A percentile compares a stretch with the other conserved stretches of the same genome.
phyloP scores from a whole-genome alignment of 1,140 invertebrate genomes.

The Sycobia sp. region DNA sequence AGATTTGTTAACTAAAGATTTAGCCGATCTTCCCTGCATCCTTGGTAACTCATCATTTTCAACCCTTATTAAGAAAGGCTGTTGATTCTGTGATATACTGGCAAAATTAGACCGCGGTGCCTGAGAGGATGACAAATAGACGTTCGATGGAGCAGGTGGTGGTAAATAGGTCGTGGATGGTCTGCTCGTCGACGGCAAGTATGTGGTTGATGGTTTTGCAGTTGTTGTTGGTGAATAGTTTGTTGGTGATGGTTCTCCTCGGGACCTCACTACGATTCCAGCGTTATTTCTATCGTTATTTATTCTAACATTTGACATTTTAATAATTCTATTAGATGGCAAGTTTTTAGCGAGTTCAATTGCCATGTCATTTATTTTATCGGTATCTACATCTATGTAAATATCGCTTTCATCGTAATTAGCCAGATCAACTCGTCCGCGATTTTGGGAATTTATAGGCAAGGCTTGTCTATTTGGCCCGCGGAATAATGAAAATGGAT shows the following conservation, averaged over 20 bases:
- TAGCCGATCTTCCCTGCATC: conserved; percentile 32
- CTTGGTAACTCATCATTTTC: background rate
- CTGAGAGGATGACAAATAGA: background rate
- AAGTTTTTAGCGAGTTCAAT: conserved; percentile 27
- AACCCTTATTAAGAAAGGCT: conserved; percentile 19
- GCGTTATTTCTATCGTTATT: background rate
- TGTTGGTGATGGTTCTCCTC: conserved; percentile 20
- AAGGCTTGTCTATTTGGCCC: conserved; percentile 43
- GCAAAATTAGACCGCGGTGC: background rate
- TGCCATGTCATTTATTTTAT: conserved; percentile 35
- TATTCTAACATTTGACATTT: background rate
- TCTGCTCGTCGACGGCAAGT: background rate
- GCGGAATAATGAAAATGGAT: conserved; percentile 61
- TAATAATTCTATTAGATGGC: conserved; percentile 30
- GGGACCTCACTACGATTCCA: conserved; percentile 5
- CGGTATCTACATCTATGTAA: conserved; percentile 54
- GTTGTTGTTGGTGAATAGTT: conserved; percentile 39
- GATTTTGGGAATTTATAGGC: conserved; percentile 49
- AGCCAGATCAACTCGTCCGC: conserved; percentile 50
- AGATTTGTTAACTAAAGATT: conserved; percentile 25
- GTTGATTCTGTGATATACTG: background rate
- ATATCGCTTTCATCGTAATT: conserved; percentile 58
- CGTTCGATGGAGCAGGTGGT: background rate
- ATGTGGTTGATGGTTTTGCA: conserved; percentile 4
- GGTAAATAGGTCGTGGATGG: background rate